phyloP scores from a whole-genome alignment of 2,797 vertebrate species.

The Diceros bicornis region DNA sequence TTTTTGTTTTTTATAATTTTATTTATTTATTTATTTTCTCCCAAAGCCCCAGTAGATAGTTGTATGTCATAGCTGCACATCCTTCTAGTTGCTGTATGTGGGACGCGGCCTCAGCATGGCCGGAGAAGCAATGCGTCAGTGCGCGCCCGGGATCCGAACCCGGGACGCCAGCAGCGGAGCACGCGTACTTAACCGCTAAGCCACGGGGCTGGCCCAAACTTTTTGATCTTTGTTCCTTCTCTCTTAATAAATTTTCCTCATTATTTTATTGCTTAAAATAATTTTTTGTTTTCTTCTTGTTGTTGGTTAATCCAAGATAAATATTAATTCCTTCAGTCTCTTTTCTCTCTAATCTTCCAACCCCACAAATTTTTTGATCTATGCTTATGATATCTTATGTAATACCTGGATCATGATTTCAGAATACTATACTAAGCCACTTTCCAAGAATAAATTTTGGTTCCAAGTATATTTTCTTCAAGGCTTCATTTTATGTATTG shows the following conservation, averaged over 20 bases:
- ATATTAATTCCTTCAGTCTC: background rate
- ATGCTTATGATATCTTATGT: background rate
- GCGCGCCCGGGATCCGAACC: no score
- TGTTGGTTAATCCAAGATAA: background rate
- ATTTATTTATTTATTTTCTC: no score
- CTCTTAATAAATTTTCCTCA: background rate
- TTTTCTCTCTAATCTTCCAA: background rate
- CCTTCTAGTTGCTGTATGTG: no score
- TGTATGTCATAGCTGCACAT: no score
- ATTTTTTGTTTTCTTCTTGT: background rate
- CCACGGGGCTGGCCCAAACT: background rate
- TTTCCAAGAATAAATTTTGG: background rate
- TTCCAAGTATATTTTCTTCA: background rate
- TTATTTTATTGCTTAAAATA: background rate
- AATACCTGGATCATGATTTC: background rate
- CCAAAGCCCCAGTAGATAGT: no score
- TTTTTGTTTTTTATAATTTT: background rate
- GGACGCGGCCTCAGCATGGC: no score
- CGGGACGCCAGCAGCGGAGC: no score
- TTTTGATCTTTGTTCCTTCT: background rate
- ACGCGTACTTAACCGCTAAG: no score
- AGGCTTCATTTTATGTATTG: background rate
- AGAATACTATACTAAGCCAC: background rate
- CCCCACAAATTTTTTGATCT: background rate
- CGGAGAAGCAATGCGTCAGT: no score